Percentiles rank a stretch among this genome's conserved stretches.
Conservation (phyloP, 2,888 invertebrate species). For the Clusia tigrina region DNA sequence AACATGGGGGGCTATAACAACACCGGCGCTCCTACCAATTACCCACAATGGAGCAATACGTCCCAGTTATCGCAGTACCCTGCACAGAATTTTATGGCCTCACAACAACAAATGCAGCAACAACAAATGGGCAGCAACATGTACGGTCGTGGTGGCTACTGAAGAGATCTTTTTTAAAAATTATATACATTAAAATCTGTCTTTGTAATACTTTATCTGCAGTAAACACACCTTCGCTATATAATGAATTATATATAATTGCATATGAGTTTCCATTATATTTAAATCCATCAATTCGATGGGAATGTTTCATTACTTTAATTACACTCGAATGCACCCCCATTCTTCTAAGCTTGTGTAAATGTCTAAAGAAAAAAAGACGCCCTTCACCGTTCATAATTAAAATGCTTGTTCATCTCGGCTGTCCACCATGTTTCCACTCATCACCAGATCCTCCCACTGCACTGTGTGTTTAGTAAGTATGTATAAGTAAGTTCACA, state of each 20-base stretch:
- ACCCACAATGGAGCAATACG: slow-evolving; percentile 35
- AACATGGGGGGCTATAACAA: slow-evolving; percentile 35
- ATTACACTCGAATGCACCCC: too few species aligned
- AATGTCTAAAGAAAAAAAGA: too few species aligned
- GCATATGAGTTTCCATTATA: background rate
- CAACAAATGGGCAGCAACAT: background rate
- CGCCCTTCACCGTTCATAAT: too few species aligned
- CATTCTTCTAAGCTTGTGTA: too few species aligned
- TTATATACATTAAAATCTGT: background rate
- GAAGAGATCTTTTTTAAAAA: background rate
- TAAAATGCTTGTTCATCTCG: too few species aligned
- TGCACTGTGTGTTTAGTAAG: too few species aligned
- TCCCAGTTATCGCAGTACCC: slow-evolving; percentile 3
- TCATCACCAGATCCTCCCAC: too few species aligned
- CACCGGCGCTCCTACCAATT: slow-evolving; percentile 30
- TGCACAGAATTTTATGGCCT: slow-evolving; percentile 40
- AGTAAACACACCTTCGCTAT: background rate
- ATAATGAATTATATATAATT: background rate
- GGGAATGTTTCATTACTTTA: too few species aligned
- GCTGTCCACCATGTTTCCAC: too few species aligned
- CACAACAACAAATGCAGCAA: slow-evolving; percentile 29
- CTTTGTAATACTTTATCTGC: background rate
- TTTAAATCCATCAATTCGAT: background rate
- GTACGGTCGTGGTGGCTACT: slow-evolving; percentile 2
- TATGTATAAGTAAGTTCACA: too few species aligned